Conservation (phyloP, 2,888 invertebrate genomes). For the Uloborus plumipes region DNA sequence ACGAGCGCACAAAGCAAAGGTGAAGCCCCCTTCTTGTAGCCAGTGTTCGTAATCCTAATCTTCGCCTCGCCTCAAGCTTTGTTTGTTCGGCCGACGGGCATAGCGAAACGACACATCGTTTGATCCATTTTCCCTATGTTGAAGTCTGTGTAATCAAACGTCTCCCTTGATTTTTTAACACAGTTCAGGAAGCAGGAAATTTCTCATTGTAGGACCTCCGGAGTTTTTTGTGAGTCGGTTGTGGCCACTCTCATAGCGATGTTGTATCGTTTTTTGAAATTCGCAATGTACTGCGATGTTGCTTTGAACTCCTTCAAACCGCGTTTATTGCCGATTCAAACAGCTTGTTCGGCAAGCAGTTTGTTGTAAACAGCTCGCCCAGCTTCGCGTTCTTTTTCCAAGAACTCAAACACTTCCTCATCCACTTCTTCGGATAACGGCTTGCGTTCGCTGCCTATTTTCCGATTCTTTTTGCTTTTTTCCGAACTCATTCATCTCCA, state of each 20-base stretch:
- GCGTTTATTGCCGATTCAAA: background rate
- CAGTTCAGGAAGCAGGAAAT: background rate
- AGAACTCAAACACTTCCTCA: slow-evolving; percentile 1
- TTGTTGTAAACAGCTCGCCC: background rate
- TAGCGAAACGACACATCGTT: too few relatives aligned
- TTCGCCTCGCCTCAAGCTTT: too few relatives aligned
- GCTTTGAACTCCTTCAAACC: background rate
- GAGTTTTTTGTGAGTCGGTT: background rate
- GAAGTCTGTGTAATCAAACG: background rate
- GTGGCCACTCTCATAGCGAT: background rate
- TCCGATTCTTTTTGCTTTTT: background rate
- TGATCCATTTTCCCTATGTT: slow-evolving; percentile 4
- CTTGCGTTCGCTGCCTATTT: background rate
- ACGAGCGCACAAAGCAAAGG: too few relatives aligned
- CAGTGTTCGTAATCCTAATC: too few relatives aligned
- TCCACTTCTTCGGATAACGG: background rate
- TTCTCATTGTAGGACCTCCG: background rate
- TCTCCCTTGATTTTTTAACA: too few relatives aligned
- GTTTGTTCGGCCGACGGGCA: too few relatives aligned
- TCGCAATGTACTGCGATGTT: background rate
- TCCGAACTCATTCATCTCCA: background rate
- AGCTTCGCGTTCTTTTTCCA: background rate
- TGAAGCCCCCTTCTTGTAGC: too few relatives aligned
- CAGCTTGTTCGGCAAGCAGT: background rate
- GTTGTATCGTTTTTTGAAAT: background rate